Evolutionary conservation across 2,888 invertebrate genomes (phyloP), one percentile per base, ranked within the genome.

Genomic region (Malacosoma neustria): DNA sequence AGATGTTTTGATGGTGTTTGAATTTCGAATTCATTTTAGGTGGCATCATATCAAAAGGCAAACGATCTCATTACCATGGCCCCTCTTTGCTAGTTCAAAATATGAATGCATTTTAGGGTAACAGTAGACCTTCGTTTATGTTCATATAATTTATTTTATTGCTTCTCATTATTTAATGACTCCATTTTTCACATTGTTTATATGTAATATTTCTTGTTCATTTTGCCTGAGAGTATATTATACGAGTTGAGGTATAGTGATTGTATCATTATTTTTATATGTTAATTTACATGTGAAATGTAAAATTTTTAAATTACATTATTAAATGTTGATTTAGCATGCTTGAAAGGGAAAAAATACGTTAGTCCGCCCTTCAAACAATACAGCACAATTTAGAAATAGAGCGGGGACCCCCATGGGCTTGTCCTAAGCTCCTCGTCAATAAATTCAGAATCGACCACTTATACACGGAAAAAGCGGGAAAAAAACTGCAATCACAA

Each of bases 371-470:
- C 68, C 62, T 63, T 57, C 45, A 48, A 51, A 67, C 61, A 64
- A 65, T 62, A 61, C 51, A 60, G 54, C 48, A 61, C 63, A 66
- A 70, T 74, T 72, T 71, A 61, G 60, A 68, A 69, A 69, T 70
- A 69, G 67, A 68, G 61, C 60, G 63, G 58, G 59, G 59, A 54
- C 58, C 61, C 72, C 61, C 61, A 51, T 53, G 66, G 61, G 69
- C 57, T 64, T 64, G 51, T 36, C 56, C 61, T 67, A 69, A 72
- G 68, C 69, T 68, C 53, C 54, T 55, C 61, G 60, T 66, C 65
- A 61, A 73, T 75, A 73, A 72, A 73, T 74, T 69, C 55, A 57
- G 61, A 69, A 74, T 74, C 69, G 72, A 71, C 64, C 66, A 64
- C 67, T 68, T 69, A 62, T 54, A 54, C 54, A 54, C 42, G 51